These are phyloP conservation scores for Pelvicachromis taeniatus DNA, from an alignment of 2,113 vertebrate species.

Conservation along the genomic window DNA sequence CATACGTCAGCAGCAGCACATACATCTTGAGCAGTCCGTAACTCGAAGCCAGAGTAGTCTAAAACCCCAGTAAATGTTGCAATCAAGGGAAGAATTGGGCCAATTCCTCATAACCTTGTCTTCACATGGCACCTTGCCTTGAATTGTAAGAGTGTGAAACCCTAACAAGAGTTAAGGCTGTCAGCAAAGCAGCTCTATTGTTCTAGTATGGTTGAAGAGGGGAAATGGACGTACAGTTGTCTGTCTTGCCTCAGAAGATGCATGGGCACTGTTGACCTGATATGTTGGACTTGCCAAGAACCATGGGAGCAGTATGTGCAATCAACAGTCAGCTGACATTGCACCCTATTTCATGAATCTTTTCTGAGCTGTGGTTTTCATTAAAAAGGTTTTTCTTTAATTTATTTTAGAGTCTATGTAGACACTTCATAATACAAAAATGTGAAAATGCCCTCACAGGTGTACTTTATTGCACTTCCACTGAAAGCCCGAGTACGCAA, in stretches of 20 bases:
- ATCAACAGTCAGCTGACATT: neutral
- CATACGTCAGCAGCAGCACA: slow-evolving; percentile 55
- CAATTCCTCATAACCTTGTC: slow-evolving; percentile 71
- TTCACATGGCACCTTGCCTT: slow-evolving; percentile 58
- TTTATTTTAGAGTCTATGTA: neutral
- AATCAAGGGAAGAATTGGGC: slow-evolving; percentile 66
- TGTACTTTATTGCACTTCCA: neutral
- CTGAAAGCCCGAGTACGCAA: neutral
- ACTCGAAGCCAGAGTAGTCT: slow-evolving; percentile 34
- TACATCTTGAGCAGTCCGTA: slow-evolving; percentile 60
- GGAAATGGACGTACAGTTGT: slow-evolving; percentile 70
- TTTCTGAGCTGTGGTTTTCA: neutral
- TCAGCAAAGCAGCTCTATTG: slow-evolving; percentile 57
- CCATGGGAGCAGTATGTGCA: neutral
- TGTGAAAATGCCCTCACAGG: neutral
- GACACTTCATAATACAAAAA: neutral
- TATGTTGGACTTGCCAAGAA: slow-evolving; percentile 24
- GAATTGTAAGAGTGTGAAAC: slow-evolving; percentile 54
- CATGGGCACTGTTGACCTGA: slow-evolving; percentile 34
- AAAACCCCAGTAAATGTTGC: slow-evolving; percentile 61
- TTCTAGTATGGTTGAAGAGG: slow-evolving; percentile 37
- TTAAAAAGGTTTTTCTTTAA: neutral
- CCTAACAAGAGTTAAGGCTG: slow-evolving; percentile 54
- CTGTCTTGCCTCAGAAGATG: slow-evolving; percentile 40
- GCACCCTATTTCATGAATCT: neutral